These are phyloP conservation scores for Neosalanx taihuensis DNA, from an alignment of 2,797 vertebrate genomes.

Conservation along the genomic window DNA sequence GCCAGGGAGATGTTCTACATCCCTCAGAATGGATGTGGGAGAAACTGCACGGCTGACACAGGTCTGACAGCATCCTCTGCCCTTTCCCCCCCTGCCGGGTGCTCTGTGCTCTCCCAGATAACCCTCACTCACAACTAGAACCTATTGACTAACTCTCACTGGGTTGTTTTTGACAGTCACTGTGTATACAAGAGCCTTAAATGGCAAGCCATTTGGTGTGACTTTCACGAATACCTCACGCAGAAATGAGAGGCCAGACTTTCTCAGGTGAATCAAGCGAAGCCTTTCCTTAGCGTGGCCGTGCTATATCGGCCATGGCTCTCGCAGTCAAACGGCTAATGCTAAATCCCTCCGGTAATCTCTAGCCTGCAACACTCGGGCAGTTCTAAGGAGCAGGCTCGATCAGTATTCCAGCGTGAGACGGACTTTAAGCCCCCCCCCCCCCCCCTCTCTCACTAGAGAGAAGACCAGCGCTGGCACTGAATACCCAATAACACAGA, in stretches of 20 bases:
- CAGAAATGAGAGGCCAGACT: background rate
- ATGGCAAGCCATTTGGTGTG: no score
- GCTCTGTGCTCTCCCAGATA: no score
- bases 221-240: no score
- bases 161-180: no score
- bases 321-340: conserved; percentile 22
- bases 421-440: conserved; percentile 56
- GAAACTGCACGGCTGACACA: conserved; percentile 84
- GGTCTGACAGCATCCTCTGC: conserved; percentile 54
- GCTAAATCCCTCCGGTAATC: conserved; percentile 73
- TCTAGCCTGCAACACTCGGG: conserved; percentile 69
- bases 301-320: conserved; percentile 41
- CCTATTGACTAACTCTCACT: no score
- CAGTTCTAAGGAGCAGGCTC: conserved; percentile 75
- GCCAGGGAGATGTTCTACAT: conserved; percentile 95
- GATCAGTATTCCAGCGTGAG: conserved; percentile 74
- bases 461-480: conserved; percentile 60
- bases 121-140: no score
- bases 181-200: no score
- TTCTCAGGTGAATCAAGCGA: background rate
- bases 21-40: conserved; percentile 89
- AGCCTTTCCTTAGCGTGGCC: background rate
- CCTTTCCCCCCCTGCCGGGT: background rate
- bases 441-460: conserved; percentile 63
- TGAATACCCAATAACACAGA: conserved; percentile 57